A percentile compares a stretch with the other conserved stretches of the same genome.
These are phyloP conservation scores for Drosophila santomea DNA, from an alignment of 1,140 invertebrate species.

Conservation along the genomic window DNA sequence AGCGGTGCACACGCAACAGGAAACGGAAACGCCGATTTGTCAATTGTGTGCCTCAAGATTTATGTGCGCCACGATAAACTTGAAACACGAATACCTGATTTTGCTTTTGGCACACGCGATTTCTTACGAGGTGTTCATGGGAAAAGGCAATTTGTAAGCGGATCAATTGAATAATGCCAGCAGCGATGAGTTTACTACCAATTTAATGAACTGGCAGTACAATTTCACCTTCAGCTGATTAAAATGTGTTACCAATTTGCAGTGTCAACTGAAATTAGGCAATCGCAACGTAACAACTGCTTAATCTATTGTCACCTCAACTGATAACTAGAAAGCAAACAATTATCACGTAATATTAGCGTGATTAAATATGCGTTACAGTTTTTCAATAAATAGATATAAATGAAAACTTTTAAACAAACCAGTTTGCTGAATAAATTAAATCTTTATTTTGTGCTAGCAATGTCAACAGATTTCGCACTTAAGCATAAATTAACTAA, in stretches of 20 bases:
- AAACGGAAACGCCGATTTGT: constrained; percentile 57
- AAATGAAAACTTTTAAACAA: not conserved
- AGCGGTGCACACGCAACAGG: constrained; percentile 33
- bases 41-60: constrained; percentile 53
- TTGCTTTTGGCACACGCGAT: constrained; percentile 21
- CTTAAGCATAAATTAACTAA: constrained; percentile 34
- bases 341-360: not conserved
- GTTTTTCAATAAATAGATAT: too few species aligned
- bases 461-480: constrained; percentile 4
- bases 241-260: not conserved
- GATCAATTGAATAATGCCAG: not conserved
- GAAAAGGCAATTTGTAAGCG: constrained; percentile 23
- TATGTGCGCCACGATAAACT: constrained; percentile 38
- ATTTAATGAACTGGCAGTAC: not conserved
- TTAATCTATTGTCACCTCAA: constrained; percentile 17
- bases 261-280: constrained; percentile 14
- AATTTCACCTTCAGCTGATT: not conserved
- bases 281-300: constrained; percentile 5
- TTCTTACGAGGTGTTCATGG: constrained; percentile 10
- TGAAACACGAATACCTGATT: constrained; percentile 38
- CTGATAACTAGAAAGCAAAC: constrained; percentile 16
- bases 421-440: constrained; percentile 17
- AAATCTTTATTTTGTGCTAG: constrained; percentile 28
- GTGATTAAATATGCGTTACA: not conserved
- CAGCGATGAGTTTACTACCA: not conserved